These are phyloP conservation scores for Pelosia muscerda DNA, from an alignment of 2,888 invertebrate genomes.

Conservation along the genomic window DNA sequence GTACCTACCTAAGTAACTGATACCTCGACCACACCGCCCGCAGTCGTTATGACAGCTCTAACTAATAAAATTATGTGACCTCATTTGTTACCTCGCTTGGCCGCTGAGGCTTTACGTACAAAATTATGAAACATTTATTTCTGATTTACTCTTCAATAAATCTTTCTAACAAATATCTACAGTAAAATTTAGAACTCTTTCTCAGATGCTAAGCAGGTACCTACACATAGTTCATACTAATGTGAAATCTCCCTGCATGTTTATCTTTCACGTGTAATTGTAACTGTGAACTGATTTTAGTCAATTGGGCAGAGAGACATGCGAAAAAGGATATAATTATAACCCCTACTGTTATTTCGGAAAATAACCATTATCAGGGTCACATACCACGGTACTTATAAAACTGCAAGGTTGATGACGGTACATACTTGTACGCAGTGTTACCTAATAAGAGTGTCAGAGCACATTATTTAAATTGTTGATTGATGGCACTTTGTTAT, in stretches of 20 bases:
- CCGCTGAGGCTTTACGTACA: slow-evolving; percentile 59
- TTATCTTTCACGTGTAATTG: too few species aligned
- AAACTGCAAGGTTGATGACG: too few species aligned
- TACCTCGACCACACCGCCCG: slow-evolving; percentile 25
- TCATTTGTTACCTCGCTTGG: slow-evolving; percentile 65
- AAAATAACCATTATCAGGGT: background rate
- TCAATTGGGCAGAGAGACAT: too few species aligned
- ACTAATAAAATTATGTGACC: slow-evolving; percentile 74
- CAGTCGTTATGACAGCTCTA: slow-evolving; percentile 48
- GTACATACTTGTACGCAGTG: too few species aligned
- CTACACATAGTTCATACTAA: background rate
- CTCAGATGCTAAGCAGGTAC: too few species aligned
- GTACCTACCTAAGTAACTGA: slow-evolving; percentile 35
- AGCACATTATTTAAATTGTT: too few species aligned
- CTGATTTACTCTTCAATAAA: slow-evolving; percentile 61
- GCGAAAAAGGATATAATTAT: too few species aligned
- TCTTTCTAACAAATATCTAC: slow-evolving; percentile 60
- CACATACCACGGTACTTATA: too few species aligned
- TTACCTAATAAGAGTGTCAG: too few species aligned
- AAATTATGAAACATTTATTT: slow-evolving; percentile 70
- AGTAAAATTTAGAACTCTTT: slow-evolving; percentile 53
- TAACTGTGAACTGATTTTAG: too few species aligned
- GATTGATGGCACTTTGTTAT: too few species aligned
- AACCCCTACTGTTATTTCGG: too few species aligned
- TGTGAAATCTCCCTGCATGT: background rate